Evolutionary conservation across 2,797 vertebrate species (phyloP).

Genomic region (Periparus ater): DNA sequence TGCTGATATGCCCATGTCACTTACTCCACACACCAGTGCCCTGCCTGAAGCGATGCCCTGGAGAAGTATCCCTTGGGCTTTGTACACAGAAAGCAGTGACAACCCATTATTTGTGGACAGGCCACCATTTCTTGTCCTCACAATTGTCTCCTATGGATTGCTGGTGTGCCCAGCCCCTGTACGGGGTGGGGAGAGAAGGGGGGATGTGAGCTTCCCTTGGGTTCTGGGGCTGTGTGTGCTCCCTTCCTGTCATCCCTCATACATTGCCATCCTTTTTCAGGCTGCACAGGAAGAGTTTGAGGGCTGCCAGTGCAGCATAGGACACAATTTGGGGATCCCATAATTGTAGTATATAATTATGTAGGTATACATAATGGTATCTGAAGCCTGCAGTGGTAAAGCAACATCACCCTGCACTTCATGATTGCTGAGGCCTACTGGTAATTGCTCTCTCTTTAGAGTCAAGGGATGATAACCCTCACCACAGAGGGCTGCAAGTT

Average conservation of each 20-base stretch:
- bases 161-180: neutral
- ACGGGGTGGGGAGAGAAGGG: rapidly evolving
- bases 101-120: neutral
- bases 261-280: neutral
- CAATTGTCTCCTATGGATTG: rapidly evolving
- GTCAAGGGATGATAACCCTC: neutral
- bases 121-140: neutral
- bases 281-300: neutral
- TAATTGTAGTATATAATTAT: neutral
- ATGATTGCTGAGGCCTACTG: neutral
- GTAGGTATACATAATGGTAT: neutral
- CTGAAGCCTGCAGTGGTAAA: neutral
- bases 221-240: neutral
- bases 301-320: neutral
- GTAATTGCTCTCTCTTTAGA: neutral
- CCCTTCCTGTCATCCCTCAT: neutral
- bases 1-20: neutral
- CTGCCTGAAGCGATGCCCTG: neutral
- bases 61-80: neutral
- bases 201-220: neutral
- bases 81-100: neutral
- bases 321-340: neutral
- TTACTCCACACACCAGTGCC: no score
- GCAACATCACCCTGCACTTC: neutral
- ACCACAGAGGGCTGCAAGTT: neutral